These are phyloP conservation scores for Protomyctophum bolini DNA, from an alignment of 2,113 vertebrate species.

Conservation along the genomic window DNA sequence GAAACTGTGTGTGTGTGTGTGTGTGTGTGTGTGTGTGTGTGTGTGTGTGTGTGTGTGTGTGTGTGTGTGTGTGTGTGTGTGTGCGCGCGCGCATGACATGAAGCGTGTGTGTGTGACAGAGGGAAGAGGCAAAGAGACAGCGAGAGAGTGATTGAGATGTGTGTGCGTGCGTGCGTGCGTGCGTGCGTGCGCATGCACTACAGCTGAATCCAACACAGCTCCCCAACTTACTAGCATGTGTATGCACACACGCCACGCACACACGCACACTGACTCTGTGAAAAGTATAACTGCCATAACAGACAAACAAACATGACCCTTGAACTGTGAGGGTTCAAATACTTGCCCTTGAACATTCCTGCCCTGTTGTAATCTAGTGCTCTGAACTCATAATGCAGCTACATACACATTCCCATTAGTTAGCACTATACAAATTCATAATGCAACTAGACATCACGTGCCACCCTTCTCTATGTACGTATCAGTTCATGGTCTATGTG, in stretches of 20 bases:
- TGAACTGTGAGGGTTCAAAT: no score
- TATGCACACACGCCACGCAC: conserved; percentile 5
- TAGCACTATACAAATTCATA: background rate
- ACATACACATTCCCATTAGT: conserved; percentile 17
- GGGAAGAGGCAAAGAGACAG: no score
- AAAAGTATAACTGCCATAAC: background rate
- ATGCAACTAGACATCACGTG: no score
- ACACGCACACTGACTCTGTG: background rate
- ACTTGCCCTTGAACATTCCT: no score
- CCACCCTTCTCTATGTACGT: no score
- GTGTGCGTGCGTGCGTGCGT: background rate
- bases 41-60: conserved; percentile 6
- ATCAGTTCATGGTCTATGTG: no score
- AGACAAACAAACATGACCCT: conserved; percentile 8
- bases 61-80: background rate
- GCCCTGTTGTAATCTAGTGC: no score
- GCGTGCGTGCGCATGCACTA: no score
- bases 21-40: conserved; percentile 5
- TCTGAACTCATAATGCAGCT: background rate
- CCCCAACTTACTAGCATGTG: no score
- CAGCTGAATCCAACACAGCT: no score
- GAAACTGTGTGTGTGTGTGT: conserved; percentile 17
- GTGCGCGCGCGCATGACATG: background rate
- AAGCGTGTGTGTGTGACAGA: no score
- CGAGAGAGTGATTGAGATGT: no score